phyloP scores from a whole-genome alignment of 2,888 invertebrate species.

The Carcina quercana region DNA sequence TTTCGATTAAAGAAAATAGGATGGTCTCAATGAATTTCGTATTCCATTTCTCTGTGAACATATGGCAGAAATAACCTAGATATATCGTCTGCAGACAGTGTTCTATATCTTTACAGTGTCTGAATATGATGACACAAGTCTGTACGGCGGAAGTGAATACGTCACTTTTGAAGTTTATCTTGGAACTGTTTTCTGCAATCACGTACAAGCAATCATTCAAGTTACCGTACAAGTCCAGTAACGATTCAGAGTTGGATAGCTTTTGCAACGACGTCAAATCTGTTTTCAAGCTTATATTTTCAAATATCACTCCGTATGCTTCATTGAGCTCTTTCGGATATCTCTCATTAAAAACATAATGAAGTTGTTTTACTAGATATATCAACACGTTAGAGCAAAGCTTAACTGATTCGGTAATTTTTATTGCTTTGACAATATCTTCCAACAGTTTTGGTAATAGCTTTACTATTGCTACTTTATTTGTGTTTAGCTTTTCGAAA shows the following conservation, averaged over 20 bases:
- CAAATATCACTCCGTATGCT: slow-evolving; percentile 35
- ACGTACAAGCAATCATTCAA: slow-evolving; percentile 49
- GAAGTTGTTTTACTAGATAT: slow-evolving; percentile 47
- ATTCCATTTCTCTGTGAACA: slow-evolving; percentile 31
- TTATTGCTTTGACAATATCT: slow-evolving; percentile 38
- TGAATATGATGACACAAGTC: slow-evolving; percentile 29
- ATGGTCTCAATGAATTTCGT: slow-evolving; percentile 26
- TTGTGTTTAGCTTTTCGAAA: slow-evolving; percentile 42
- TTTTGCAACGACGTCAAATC: slow-evolving; percentile 34
- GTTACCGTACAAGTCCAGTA: slow-evolving; percentile 39
- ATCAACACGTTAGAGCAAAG: slow-evolving; percentile 38
- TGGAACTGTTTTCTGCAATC: slow-evolving; percentile 41
- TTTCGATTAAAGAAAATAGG: too few species aligned
- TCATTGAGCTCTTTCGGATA: slow-evolving; percentile 31
- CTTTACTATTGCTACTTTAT: slow-evolving; percentile 32
- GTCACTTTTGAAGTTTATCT: slow-evolving; percentile 30
- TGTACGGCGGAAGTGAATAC: slow-evolving; percentile 26
- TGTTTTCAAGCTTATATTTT: slow-evolving; percentile 27
- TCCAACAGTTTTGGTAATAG: slow-evolving; percentile 42
- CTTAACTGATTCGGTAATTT: slow-evolving; percentile 41
- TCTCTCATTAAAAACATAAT: slow-evolving; percentile 34
- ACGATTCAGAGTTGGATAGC: slow-evolving; percentile 25
- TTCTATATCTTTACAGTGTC: slow-evolving; percentile 35
- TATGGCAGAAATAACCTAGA: slow-evolving; percentile 37
- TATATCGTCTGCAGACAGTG: slow-evolving; percentile 50